Evolutionary conservation across 2,797 vertebrate species (phyloP), one percentile per base, ranked within the genome.

Genomic region (Brachyrhaphis roseni): DNA sequence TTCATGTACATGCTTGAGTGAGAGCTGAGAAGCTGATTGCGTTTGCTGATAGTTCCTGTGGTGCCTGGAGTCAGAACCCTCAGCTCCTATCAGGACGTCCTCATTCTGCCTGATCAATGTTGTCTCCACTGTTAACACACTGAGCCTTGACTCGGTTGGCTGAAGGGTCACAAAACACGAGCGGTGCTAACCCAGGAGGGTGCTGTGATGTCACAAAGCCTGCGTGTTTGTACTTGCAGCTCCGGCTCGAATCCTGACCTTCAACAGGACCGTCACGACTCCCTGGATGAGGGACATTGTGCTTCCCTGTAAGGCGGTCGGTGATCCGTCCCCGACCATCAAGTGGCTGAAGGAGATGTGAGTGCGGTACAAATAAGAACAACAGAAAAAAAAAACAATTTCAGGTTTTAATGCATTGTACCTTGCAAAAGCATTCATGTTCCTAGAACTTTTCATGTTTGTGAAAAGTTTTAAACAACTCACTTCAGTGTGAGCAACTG

Each of bases 311-410:
- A 98, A 97, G 87, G 97, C 98, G 0, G 98, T 99, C 15, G 98
- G 98, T 1, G 98, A 99, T 85, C 97, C 98, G 0, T 95, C 96
- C 47, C 98, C 98, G 2, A 97, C 96, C n/a, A 96, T 99, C 80
- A 99, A 99, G 87, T 99, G 98, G 98, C 96, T 98, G 95, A 99
- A 99, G 89, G 98, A 99, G 94, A 98, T 97, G 98, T 99, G 97
- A 97, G 93, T 89, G 41, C 34, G 71, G 31, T 8, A 15, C 1
- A 55, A 20, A 75, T 6, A 20, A 43, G 66, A 70, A 15, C 66
- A 70, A 7, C 43, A 43, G 12, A 43, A 23, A 20, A 20, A 7
- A 20, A 51, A 51, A 23, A 8, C 49, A 2, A 43, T 4, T 10
- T 23, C 8, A 6, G 26, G 10, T 26, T 41, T 41, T 10, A 68